Base-by-base conservation (phyloP, 2,797 vertebrate genomes). In the Lates japonicus region DNA sequence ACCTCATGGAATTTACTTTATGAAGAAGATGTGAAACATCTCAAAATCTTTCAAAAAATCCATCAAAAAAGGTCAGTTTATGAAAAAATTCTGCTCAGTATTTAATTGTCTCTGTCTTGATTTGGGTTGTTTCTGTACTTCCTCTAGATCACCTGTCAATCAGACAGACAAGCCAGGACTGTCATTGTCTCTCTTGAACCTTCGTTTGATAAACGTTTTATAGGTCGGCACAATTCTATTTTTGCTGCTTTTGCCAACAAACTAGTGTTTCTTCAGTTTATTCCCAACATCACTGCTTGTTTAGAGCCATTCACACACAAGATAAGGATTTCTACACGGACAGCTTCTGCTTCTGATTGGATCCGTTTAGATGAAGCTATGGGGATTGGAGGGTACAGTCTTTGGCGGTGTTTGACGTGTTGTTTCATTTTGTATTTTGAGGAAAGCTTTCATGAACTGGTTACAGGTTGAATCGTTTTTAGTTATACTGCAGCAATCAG, bases 291-390 rank as follows among this genome's bases (percentile, higher is more conserved):
- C 25, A 25, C n/a, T n/a, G n/a, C n/a, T n/a, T n/a, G n/a, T n/a
- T n/a, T n/a, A n/a, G n/a, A n/a, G n/a, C n/a, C n/a, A n/a, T n/a
- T n/a, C n/a, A n/a, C n/a, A n/a, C n/a, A n/a, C n/a, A n/a, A n/a
- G n/a, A n/a, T n/a, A n/a, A n/a, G n/a, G n/a, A n/a, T n/a, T n/a
- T n/a, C n/a, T n/a, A n/a, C n/a, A 37, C 14, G 10, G 22, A 37
- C 29, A 60, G 29, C 29, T 44, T 4, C n/a, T 13, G n/a, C n/a
- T 22, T 25, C 16, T 17, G 51, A 41, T 57, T 19, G 37, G 29
- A 66, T 66, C 14, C 22, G n/a, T 62, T 55, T 14, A 61, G 31
- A 20, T 72, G 19, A 60, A 66, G 62, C 16, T 22, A 1, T 37
- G 39, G 31, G 9, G 37, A 57, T 16, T 17, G 49, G 65, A 44